Percentiles rank a stretch among this genome's conserved stretches.
These are phyloP conservation scores for Sinocyclocheilus maitianheensis DNA, from an alignment of 2,113 vertebrate species.

Conservation along the genomic window DNA sequence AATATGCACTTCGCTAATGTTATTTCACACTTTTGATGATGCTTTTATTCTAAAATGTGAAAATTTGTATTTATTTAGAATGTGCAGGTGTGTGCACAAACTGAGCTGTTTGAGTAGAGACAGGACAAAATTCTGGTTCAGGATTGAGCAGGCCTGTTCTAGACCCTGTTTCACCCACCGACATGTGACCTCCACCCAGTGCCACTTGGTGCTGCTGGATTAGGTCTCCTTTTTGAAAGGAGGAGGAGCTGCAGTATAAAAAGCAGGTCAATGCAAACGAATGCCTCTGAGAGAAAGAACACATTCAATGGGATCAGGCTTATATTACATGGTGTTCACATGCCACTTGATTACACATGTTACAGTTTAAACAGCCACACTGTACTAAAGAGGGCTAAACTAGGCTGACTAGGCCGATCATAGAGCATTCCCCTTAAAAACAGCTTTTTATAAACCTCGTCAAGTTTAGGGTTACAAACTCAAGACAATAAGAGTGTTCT, in stretches of 20 bases:
- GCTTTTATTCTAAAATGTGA: neutral
- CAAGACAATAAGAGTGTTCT: too few relatives aligned
- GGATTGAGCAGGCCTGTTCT: neutral
- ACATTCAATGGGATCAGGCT: neutral
- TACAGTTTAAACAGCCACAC: constrained; percentile 2
- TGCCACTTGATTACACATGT: neutral
- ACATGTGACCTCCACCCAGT: constrained; percentile 5
- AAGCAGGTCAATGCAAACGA: neutral
- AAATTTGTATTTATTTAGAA: neutral
- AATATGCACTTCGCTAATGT: neutral
- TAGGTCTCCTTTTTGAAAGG: neutral
- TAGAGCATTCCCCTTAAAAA: neutral
- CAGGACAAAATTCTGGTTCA: neutral
- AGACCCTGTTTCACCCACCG: neutral
- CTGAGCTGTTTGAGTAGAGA: neutral
- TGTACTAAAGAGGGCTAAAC: too few relatives aligned
- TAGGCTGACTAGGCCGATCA: neutral
- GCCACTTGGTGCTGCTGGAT: neutral
- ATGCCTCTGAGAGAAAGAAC: neutral
- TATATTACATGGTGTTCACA: neutral
- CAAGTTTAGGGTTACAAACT: too few relatives aligned
- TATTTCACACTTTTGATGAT: neutral
- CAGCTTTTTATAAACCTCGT: neutral
- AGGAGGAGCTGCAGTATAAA: neutral
- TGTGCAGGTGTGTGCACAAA: neutral